Conservation (phyloP, 2,113 vertebrate species). For the Tenrec ecaudatus region DNA sequence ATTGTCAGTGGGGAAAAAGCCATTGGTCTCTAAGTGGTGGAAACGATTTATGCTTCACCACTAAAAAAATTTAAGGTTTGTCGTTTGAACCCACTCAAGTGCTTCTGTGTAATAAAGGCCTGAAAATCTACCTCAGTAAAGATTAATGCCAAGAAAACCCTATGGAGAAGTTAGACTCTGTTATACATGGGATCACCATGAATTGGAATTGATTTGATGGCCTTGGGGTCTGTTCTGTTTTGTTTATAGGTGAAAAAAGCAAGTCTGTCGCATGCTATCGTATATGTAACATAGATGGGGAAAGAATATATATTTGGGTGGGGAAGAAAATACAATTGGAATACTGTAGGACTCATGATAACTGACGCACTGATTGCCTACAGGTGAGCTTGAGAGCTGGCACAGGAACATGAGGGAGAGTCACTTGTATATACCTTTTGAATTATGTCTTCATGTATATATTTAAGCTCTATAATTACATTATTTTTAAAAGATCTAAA, state of each 20-base stretch:
- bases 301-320: not conserved
- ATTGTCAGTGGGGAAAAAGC: not conserved
- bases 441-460: not conserved
- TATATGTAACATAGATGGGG: not conserved
- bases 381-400: not conserved
- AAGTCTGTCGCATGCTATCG: not conserved
- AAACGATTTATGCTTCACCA: not conserved
- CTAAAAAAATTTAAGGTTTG: not conserved
- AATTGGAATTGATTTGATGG: not conserved
- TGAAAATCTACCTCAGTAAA: not conserved
- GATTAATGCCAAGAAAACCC: not conserved
- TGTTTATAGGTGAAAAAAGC: not conserved
- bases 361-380: not conserved
- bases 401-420: not conserved
- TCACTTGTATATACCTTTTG: not conserved
- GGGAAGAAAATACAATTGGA: not conserved
- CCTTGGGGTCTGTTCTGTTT: not conserved
- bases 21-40: not conserved
- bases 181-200: not conserved
- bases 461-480: not conserved
- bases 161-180: not conserved
- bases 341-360: not conserved
- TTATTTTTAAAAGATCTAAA: constrained; percentile 5
- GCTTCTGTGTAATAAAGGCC: not conserved
- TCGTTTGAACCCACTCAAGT: not conserved